phyloP scores from a whole-genome alignment of 1,140 invertebrate species.

The Chironomus tepperi region DNA sequence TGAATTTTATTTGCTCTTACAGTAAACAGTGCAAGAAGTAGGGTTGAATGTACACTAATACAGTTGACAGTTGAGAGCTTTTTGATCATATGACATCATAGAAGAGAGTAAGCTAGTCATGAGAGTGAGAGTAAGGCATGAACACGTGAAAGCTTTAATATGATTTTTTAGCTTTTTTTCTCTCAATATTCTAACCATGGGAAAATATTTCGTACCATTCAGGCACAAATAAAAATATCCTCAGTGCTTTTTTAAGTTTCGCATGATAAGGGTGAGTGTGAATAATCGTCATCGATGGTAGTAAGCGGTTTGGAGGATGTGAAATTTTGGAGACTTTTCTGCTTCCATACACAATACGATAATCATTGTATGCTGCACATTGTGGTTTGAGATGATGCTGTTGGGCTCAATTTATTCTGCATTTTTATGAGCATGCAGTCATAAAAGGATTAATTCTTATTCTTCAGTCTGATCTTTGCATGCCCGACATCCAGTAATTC shows the following conservation, averaged over 20 bases:
- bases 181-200: too few relatives aligned
- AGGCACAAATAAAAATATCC: background rate
- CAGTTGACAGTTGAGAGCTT: too few relatives aligned
- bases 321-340: background rate
- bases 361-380: background rate
- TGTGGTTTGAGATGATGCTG: background rate
- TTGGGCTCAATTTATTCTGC: background rate
- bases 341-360: background rate
- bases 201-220: too few relatives aligned
- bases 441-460: background rate
- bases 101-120: too few relatives aligned
- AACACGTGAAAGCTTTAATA: too few relatives aligned
- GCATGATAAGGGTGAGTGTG: background rate
- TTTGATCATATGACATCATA: too few relatives aligned
- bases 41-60: too few relatives aligned
- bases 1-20: too few relatives aligned
- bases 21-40: too few relatives aligned
- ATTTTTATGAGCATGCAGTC: background rate
- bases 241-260: conserved; percentile 13
- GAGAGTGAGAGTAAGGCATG: too few relatives aligned
- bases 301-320: background rate
- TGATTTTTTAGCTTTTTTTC: too few relatives aligned
- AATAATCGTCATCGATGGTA: background rate
- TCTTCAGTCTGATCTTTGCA: background rate
- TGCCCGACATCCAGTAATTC: background rate